Percentiles rank a stretch among this genome's conserved stretches.
Evolutionary conservation across 2,797 vertebrate species (phyloP).

Genomic region (Natrix natrix): DNA sequence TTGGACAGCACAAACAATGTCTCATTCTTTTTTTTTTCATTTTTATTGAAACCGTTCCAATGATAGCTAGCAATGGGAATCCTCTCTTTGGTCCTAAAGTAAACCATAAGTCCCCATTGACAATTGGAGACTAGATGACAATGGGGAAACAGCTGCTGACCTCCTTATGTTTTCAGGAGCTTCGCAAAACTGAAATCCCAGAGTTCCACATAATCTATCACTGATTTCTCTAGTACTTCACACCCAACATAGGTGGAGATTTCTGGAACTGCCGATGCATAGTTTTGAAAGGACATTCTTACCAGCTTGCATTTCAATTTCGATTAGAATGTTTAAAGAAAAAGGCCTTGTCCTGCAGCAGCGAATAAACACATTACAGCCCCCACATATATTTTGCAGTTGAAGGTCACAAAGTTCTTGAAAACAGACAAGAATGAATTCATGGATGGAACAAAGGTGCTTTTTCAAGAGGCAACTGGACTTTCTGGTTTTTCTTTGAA

Average conservation of each 20-base stretch:
- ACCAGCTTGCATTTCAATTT: slow-evolving; percentile 19
- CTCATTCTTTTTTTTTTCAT: background rate
- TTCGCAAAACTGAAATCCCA: background rate
- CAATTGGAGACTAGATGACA: too few species aligned
- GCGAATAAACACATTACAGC: background rate
- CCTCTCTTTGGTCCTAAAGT: background rate
- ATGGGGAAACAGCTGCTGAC: background rate
- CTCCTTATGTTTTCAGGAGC: background rate
- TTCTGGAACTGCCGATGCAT: background rate
- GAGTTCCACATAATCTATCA: background rate
- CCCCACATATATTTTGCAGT: background rate
- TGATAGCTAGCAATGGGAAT: background rate
- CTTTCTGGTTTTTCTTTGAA: too few species aligned
- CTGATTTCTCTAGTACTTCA: background rate
- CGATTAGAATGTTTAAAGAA: rapidly evolving
- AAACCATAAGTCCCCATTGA: background rate
- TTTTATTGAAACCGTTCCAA: background rate
- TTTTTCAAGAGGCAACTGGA: too few species aligned
- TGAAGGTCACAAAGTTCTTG: slow-evolving; percentile 1
- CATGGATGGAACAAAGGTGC: background rate
- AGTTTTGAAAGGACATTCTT: background rate
- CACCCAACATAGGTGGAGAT: rapidly evolving
- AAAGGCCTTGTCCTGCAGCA: background rate
- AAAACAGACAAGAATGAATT: background rate
- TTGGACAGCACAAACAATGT: background rate